phyloP scores from a whole-genome alignment of 2,888 invertebrate genomes.

The Trachelus troglodyta region DNA sequence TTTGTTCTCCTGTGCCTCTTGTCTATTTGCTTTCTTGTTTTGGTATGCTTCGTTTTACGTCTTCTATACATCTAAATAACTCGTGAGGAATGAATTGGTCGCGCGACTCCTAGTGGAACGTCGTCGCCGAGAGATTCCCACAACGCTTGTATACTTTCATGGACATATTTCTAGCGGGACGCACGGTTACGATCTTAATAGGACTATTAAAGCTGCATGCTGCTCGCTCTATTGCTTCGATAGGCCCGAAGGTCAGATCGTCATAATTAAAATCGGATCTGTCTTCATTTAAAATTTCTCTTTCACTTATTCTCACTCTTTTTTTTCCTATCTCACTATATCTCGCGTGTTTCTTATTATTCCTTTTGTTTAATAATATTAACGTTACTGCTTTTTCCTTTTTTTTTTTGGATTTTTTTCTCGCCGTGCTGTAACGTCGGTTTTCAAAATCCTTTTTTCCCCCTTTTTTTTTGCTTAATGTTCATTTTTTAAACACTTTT shows the following conservation, averaged over 20 bases:
- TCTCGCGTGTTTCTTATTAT: slow-evolving; percentile 29
- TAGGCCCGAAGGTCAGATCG: slow-evolving; percentile 56
- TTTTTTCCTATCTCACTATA: no score
- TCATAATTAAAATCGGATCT: slow-evolving; percentile 22
- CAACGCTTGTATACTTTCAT: no score
- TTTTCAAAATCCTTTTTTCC: slow-evolving; percentile 9
- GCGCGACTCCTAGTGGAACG: no score
- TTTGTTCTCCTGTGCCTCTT: slow-evolving; percentile 35
- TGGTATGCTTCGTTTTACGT: slow-evolving; percentile 50
- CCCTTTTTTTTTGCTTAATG: slow-evolving; percentile 9
- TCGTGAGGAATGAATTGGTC: no score
- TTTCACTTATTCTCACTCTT: no score
- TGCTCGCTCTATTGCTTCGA: slow-evolving; percentile 57
- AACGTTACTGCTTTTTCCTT: no score
- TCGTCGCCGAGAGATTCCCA: no score
- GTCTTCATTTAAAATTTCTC: slow-evolving; percentile 19
- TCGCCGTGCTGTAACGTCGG: no score
- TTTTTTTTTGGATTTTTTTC: no score
- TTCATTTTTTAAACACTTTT: slow-evolving; percentile 9
- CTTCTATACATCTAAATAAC: slow-evolving; percentile 12
- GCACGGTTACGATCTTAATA: slow-evolving; percentile 46
- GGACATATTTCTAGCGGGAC: slow-evolving; percentile 36
- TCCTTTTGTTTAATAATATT: neutral
- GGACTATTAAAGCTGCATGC: slow-evolving; percentile 58
- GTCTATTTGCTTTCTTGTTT: slow-evolving; percentile 3